These are phyloP conservation scores for Colletes collaris DNA, from an alignment of 2,888 invertebrate species.

Conservation along the genomic window DNA sequence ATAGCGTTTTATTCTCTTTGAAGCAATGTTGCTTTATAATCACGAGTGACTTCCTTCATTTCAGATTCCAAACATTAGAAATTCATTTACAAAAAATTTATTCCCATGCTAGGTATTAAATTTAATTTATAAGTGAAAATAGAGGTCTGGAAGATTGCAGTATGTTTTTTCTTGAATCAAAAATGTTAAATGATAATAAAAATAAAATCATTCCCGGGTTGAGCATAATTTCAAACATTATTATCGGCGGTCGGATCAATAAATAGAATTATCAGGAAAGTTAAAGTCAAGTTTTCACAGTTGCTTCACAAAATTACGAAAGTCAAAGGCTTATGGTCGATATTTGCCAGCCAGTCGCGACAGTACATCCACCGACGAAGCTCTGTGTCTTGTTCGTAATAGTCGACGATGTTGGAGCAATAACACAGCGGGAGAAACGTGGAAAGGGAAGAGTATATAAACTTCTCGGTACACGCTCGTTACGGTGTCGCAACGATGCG, in stretches of 20 bases:
- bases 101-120: too few relatives aligned
- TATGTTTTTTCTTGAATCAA: background rate
- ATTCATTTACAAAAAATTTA: too few relatives aligned
- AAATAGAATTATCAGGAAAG: conserved; percentile 2
- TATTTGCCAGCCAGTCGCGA: background rate
- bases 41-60: too few relatives aligned
- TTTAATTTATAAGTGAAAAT: too few relatives aligned
- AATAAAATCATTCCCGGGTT: background rate
- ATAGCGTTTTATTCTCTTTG: too few relatives aligned
- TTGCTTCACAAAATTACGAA: background rate
- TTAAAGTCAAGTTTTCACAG: background rate
- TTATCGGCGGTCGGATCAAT: background rate
- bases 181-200: background rate
- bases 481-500: conserved; percentile 38
- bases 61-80: too few relatives aligned
- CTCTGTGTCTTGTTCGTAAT: conserved; percentile 17
- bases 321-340: background rate
- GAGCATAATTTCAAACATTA: too few relatives aligned
- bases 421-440: background rate
- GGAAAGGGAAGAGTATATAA: conserved; percentile 28
- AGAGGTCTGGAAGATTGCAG: too few relatives aligned
- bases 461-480: conserved; percentile 26
- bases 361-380: background rate
- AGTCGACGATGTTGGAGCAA: conserved; percentile 7
- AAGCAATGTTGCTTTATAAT: too few relatives aligned